Evolutionary conservation across 2,888 invertebrate species (phyloP).

Genomic region (Ormia ochracea): DNA sequence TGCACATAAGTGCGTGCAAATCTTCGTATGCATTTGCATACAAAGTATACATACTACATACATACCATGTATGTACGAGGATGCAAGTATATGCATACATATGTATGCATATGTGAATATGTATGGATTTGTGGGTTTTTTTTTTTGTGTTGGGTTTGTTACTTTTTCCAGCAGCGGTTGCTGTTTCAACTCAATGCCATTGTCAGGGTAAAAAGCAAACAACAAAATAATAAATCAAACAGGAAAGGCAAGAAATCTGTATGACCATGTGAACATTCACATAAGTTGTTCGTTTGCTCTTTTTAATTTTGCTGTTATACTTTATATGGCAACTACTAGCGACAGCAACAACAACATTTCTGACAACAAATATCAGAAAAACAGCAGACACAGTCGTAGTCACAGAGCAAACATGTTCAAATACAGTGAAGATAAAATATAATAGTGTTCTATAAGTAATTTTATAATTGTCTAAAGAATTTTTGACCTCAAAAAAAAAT

Average conservation of each 20-base stretch:
- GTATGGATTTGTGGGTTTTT: not conserved
- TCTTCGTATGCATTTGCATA: too few relatives aligned
- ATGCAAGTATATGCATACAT: too few relatives aligned
- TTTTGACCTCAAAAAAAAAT: too few relatives aligned
- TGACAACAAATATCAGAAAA: conserved; percentile 45
- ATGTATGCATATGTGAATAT: not conserved
- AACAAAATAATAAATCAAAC: conserved; percentile 40
- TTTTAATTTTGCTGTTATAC: not conserved
- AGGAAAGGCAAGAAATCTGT: conserved; percentile 32
- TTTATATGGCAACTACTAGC: conserved; percentile 25
- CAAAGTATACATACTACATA: too few relatives aligned
- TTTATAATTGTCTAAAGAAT: too few relatives aligned
- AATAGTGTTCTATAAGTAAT: not conserved
- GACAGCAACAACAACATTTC: conserved; percentile 4
- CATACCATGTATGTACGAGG: too few relatives aligned
- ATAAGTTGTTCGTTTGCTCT: conserved; percentile 31
- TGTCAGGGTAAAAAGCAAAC: conserved; percentile 58
- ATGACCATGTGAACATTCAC: conserved; percentile 48
- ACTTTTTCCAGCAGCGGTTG: conserved; percentile 30
- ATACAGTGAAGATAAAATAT: conserved; percentile 12
- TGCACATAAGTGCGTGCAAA: too few relatives aligned
- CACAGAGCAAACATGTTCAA: conserved; percentile 28
- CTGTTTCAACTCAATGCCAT: conserved; percentile 54
- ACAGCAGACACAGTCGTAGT: conserved; percentile 9
- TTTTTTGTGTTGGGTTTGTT: not conserved